Conservation (phyloP, 2,888 invertebrate species). For the Anodontia alba region DNA sequence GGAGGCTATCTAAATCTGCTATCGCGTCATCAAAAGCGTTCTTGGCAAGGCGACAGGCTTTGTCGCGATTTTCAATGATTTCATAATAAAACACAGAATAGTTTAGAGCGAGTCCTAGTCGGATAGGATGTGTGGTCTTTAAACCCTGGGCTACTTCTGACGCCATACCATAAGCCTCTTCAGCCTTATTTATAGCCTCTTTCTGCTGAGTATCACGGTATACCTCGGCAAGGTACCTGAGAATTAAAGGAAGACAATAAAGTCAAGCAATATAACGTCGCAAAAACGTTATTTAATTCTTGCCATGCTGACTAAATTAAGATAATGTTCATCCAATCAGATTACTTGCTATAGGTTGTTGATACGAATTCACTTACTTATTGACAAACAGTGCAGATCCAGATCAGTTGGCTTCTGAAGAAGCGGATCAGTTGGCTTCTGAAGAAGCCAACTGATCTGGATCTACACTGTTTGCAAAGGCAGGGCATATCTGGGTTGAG, state of each 20-base stretch:
- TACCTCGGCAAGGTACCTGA: slow-evolving; percentile 99
- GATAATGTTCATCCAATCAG: too few relatives aligned
- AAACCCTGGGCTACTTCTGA: slow-evolving; percentile 99
- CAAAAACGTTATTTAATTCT: too few relatives aligned
- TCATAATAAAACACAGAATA: slow-evolving; percentile 99
- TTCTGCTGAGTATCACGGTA: slow-evolving; percentile 92
- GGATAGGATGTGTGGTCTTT: slow-evolving; percentile 99
- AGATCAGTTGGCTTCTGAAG: too few relatives aligned
- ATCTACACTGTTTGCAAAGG: too few relatives aligned
- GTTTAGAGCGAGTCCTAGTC: slow-evolving; percentile 99
- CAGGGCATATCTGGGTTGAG: too few relatives aligned
- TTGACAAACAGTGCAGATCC: too few relatives aligned
- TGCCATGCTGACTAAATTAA: too few relatives aligned
- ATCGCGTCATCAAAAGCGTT: slow-evolving; percentile 99
- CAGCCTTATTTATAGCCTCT: slow-evolving; percentile 91
- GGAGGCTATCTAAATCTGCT: slow-evolving; percentile 99
- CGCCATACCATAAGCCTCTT: slow-evolving; percentile 99
- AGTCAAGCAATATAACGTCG: too few relatives aligned
- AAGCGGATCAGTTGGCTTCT: too few relatives aligned
- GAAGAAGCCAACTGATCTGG: too few relatives aligned
- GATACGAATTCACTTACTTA: too few relatives aligned
- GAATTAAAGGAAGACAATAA: slow-evolving; percentile 83
- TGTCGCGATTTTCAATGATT: slow-evolving; percentile 99
- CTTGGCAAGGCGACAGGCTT: slow-evolving; percentile 99
- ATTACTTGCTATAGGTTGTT: too few relatives aligned